Evolutionary conservation across 2,113 vertebrate genomes (phyloP).

Genomic region (Coracopsis vasa): DNA sequence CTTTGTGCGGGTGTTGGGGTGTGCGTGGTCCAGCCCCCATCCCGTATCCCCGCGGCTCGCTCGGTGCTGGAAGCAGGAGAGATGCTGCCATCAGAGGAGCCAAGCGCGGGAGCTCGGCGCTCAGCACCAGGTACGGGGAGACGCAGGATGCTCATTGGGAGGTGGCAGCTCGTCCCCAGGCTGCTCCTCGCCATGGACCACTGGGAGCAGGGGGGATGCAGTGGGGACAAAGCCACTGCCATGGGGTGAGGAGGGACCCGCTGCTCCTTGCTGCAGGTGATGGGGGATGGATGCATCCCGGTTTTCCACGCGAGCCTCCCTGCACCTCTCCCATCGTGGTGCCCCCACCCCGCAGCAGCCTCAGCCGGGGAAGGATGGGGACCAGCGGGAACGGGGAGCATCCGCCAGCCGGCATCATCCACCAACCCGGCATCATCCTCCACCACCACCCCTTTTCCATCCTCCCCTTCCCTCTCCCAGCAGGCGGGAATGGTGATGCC

Average conservation of each 20-base stretch:
- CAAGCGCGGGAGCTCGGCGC: neutral
- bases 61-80: neutral
- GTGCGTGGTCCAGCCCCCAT: neutral
- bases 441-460: neutral
- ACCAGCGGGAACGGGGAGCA: neutral
- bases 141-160: neutral
- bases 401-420: neutral
- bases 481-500: neutral
- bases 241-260: neutral
- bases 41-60: neutral
- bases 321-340: neutral
- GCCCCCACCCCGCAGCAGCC: neutral
- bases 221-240: slow-evolving; percentile 5
- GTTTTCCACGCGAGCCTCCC: neutral
- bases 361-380: neutral
- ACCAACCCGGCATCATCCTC: neutral
- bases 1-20: neutral
- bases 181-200: neutral
- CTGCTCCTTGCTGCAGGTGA: neutral
- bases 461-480: neutral
- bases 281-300: neutral
- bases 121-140: neutral
- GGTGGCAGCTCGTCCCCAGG: neutral
- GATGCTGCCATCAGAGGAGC: neutral
- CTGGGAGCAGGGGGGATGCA: neutral